A percentile compares a stretch with the other conserved stretches of the same genome.
Conservation (phyloP, 2,888 invertebrate species). For the Metallyticus violacea region DNA sequence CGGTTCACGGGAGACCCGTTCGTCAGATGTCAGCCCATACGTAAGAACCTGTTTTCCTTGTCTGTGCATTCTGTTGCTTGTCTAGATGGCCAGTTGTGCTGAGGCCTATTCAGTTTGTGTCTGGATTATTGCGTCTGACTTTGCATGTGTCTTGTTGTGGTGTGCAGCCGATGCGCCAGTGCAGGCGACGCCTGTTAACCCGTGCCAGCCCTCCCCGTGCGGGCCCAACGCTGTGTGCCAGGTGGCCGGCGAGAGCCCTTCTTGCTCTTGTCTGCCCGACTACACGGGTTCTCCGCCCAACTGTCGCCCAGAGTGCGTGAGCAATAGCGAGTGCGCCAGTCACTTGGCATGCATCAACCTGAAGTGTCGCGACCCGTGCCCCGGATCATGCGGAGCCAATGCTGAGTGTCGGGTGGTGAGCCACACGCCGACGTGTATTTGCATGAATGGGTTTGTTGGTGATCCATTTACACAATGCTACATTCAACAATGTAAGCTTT, state of each 20-base stretch:
- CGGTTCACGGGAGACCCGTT: slow-evolving; percentile 76
- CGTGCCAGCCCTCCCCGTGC: slow-evolving; percentile 43
- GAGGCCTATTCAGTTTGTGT: too few relatives aligned
- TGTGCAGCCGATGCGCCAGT: slow-evolving; percentile 19
- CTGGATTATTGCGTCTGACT: not conserved
- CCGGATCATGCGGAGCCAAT: slow-evolving; percentile 52
- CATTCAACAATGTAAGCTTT: slow-evolving; percentile 42
- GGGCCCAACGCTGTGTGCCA: slow-evolving; percentile 42
- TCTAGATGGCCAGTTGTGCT: too few relatives aligned
- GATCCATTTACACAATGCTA: slow-evolving; percentile 56
- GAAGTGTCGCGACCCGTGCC: slow-evolving; percentile 55
- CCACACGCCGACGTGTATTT: slow-evolving; percentile 67
- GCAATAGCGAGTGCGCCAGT: slow-evolving; percentile 56
- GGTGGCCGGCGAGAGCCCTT: slow-evolving; percentile 39
- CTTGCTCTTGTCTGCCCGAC: slow-evolving; percentile 44
- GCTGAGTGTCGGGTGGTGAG: slow-evolving; percentile 72
- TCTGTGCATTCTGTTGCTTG: not conserved
- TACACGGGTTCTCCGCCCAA: slow-evolving; percentile 42
- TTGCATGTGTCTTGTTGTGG: not conserved
- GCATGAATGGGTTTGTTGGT: slow-evolving; percentile 61
- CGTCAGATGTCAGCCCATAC: slow-evolving; percentile 57
- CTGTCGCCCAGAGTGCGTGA: slow-evolving; percentile 49
- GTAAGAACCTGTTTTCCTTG: slow-evolving; percentile 36
- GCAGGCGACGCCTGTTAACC: slow-evolving; percentile 29
- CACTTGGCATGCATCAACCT: slow-evolving; percentile 53